These are phyloP conservation scores for Scalopus aquaticus DNA, from an alignment of 2,113 vertebrate genomes.

Conservation along the genomic window DNA sequence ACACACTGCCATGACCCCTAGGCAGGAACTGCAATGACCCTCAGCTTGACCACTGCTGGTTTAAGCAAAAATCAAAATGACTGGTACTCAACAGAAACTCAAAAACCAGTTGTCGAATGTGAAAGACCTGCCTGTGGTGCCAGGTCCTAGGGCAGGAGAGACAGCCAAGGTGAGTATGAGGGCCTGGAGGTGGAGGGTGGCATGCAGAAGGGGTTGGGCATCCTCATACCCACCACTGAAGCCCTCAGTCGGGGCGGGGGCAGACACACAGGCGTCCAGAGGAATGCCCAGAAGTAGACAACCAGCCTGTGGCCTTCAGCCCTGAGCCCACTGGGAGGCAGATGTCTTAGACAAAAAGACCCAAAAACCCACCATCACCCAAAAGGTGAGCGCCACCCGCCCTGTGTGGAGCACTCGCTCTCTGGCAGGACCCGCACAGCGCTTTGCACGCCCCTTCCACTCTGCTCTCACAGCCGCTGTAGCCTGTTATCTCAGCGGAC, in stretches of 20 bases:
- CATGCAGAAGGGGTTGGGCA: too few relatives aligned
- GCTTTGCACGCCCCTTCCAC: fast-evolving
- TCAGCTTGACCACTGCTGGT: not conserved
- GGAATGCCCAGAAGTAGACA: not conserved
- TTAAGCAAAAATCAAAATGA: not conserved
- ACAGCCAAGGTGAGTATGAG: not conserved
- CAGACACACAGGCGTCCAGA: not conserved
- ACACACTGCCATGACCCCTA: not conserved
- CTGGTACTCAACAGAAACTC: not conserved
- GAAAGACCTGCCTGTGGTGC: not conserved
- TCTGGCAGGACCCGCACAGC: too few relatives aligned
- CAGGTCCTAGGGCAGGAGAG: not conserved
- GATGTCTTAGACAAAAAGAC: not conserved
- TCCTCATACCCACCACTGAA: not conserved
- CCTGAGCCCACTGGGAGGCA: not conserved
- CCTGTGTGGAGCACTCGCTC: fast-evolving
- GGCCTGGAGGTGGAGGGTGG: not conserved
- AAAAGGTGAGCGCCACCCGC: fast-evolving
- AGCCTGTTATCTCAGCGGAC: not conserved
- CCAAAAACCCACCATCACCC: not conserved
- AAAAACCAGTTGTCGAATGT: not conserved
- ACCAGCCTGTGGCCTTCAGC: not conserved
- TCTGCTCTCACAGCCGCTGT: not conserved
- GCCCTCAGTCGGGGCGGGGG: not conserved
- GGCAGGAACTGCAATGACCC: not conserved